Evolutionary conservation across 2,888 invertebrate species (phyloP).

Genomic region (Ophion costatus): DNA sequence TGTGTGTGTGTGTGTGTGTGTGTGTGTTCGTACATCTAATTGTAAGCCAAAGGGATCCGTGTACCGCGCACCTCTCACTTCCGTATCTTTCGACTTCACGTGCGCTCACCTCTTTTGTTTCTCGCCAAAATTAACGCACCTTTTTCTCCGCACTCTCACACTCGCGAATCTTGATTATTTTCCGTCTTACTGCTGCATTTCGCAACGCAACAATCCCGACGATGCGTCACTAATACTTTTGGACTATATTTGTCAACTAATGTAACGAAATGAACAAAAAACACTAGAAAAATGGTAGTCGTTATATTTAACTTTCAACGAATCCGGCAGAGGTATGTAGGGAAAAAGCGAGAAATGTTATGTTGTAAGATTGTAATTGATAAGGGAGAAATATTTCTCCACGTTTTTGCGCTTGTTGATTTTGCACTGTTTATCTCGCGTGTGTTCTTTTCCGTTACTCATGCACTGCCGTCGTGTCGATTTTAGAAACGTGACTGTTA

Average conservation of each 20-base stretch:
- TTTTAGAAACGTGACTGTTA: conserved; percentile 1
- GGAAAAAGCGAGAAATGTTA: too few relatives aligned
- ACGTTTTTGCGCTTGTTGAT: neutral
- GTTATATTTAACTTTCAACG: too few relatives aligned
- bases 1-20: neutral
- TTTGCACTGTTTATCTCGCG: neutral
- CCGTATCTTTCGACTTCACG: conserved; percentile 21
- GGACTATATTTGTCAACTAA: too few relatives aligned
- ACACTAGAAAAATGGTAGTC: too few relatives aligned
- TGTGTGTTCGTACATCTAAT: conserved; percentile 12
- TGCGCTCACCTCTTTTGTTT: conserved; percentile 3
- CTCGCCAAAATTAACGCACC: neutral
- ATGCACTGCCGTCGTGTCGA: neutral
- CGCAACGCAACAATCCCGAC: neutral
- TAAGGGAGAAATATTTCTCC: neutral
- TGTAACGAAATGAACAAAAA: too few relatives aligned
- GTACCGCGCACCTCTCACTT: neutral
- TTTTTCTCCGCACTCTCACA: neutral
- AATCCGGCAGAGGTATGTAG: too few relatives aligned
- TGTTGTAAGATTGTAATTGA: too few relatives aligned
- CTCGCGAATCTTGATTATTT: neutral
- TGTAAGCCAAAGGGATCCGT: conserved; percentile 12
- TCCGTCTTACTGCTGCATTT: neutral
- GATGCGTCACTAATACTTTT: neutral
- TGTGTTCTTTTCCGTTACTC: neutral